Evolutionary conservation across 2,797 vertebrate genomes (phyloP).

Genomic region (Dipus sagitta): DNA sequence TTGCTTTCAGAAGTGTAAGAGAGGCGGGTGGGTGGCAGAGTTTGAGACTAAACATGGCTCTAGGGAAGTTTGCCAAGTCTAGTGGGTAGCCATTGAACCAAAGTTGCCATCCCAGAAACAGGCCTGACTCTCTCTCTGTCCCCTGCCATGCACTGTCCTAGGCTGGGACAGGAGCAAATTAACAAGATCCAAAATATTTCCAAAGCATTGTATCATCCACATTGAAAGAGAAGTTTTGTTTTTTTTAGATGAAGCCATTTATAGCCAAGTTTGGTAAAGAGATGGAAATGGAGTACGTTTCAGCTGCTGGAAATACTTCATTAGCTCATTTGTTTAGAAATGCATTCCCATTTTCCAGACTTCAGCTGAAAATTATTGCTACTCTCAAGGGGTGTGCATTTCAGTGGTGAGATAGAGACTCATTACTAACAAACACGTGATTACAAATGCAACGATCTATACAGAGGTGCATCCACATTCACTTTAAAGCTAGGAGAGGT

Average conservation of each 20-base stretch:
- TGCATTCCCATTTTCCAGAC: neutral
- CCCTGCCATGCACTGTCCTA: neutral
- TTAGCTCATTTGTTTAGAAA: constrained; percentile 17
- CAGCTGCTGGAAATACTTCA: constrained; percentile 22
- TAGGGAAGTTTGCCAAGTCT: neutral
- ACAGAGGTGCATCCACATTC: no score
- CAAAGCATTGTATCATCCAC: constrained; percentile 15
- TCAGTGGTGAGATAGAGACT: neutral
- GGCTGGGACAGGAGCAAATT: neutral
- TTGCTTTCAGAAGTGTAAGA: neutral
- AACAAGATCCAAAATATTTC: constrained; percentile 37
- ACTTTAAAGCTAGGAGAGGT: neutral
- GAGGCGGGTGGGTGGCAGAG: neutral
- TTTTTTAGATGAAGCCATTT: neutral
- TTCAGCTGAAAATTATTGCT: neutral
- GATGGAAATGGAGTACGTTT: neutral
- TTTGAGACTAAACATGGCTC: neutral
- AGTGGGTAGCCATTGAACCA: neutral
- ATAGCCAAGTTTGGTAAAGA: neutral
- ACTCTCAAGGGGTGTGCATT: neutral
- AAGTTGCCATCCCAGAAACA: neutral
- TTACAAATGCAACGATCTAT: neutral
- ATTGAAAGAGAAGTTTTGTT: neutral
- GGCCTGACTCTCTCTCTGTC: neutral
- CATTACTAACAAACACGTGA: neutral